Percentiles rank a stretch among this genome's conserved stretches.
Conservation (phyloP, 2,797 vertebrate genomes). For the Tapirus indicus region DNA sequence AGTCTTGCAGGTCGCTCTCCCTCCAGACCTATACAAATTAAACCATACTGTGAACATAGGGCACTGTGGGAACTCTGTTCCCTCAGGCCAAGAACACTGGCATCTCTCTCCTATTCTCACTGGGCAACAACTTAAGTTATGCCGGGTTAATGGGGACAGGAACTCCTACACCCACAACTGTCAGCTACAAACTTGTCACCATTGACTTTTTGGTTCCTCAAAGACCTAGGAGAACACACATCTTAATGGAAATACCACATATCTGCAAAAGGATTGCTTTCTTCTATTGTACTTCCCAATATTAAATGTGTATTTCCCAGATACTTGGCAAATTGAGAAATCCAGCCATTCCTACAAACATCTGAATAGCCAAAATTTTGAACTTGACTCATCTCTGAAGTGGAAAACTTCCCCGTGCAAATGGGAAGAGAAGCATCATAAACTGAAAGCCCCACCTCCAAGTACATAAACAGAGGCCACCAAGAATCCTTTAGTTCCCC, state of each 20-base stretch:
- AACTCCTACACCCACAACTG: neutral
- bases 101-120: neutral
- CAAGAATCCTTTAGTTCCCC: neutral
- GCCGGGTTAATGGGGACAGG: neutral
- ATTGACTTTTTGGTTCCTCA: neutral
- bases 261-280: neutral
- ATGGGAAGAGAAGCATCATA: neutral
- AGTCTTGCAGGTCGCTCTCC: slow-evolving; percentile 97
- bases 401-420: neutral
- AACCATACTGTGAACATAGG: neutral
- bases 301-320: neutral
- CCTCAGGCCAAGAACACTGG: neutral
- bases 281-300: neutral
- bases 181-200: neutral
- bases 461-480: neutral
- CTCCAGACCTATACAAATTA: slow-evolving; percentile 92
- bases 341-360: neutral
- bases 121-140: neutral
- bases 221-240: neutral
- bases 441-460: neutral
- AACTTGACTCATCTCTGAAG: neutral
- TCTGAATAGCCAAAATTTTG: neutral
- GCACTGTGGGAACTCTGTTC: neutral
- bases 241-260: neutral
- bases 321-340: neutral